phyloP scores from a whole-genome alignment of 2,888 invertebrate species.

The Apeira syringaria region DNA sequence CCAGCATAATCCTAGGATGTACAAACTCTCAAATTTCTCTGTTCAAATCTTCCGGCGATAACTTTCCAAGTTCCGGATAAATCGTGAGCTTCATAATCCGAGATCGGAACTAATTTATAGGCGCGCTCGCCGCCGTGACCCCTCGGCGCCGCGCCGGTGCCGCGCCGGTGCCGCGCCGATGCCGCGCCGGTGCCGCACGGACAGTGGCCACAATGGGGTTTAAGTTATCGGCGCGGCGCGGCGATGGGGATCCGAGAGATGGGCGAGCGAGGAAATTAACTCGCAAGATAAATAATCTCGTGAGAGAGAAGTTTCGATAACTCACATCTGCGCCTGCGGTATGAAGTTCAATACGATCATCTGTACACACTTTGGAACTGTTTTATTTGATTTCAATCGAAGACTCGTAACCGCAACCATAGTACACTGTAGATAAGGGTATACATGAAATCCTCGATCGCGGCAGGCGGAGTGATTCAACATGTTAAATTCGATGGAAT shows the following conservation, averaged over 20 bases:
- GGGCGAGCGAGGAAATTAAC: slow-evolving; percentile 28
- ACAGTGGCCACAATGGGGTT: slow-evolving; percentile 39
- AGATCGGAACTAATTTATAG: slow-evolving; percentile 37
- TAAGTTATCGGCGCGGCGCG: slow-evolving; percentile 42
- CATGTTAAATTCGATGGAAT: no score
- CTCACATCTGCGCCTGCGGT: no score
- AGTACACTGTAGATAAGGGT: no score
- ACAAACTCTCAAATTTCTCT: slow-evolving; percentile 33
- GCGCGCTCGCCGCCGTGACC: slow-evolving; percentile 40
- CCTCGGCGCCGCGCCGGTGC: no score
- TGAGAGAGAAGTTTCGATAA: slow-evolving; percentile 21
- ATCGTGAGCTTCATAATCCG: slow-evolving; percentile 38
- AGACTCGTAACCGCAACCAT: no score
- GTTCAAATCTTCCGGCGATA: slow-evolving; percentile 38
- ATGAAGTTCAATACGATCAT: slow-evolving; percentile 3
- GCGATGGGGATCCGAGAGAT: slow-evolving; percentile 38
- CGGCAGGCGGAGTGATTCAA: no score
- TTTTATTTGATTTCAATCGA: not conserved
- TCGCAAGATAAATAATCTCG: slow-evolving; percentile 30
- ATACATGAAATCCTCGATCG: no score
- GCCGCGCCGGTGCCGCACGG: no score
- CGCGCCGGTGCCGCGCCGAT: no score
- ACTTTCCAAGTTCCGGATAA: slow-evolving; percentile 36
- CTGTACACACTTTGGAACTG: slow-evolving; percentile 3
- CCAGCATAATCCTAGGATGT: slow-evolving; percentile 37